Conservation (phyloP, 1,140 invertebrate species). For the Lethocerus indicus region DNA sequence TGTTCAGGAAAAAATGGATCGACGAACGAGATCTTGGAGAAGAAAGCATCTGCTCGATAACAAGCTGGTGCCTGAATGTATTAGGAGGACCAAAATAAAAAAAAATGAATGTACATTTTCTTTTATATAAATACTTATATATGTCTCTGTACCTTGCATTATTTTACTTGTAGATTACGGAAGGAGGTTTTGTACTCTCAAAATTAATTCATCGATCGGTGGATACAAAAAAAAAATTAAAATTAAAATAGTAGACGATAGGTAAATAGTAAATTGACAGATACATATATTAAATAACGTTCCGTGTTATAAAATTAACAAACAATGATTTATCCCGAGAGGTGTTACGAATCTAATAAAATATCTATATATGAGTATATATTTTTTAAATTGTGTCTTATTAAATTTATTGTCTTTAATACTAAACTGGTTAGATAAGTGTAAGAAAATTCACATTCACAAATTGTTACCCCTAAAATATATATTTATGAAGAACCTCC, state of each 20-base stretch:
- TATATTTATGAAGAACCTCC: neutral
- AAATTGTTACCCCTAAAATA: neutral
- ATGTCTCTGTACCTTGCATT: neutral
- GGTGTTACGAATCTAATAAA: no score
- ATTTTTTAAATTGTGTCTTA: neutral
- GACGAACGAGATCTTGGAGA: neutral
- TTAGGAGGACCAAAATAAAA: constrained; percentile 12
- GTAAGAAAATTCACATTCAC: no score
- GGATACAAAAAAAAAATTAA: neutral
- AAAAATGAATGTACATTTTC: neutral
- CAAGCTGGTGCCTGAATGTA: constrained; percentile 11
- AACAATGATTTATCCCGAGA: no score
- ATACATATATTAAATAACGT: no score
- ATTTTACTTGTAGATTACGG: neutral
- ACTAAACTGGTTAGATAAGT: no score
- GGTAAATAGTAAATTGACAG: no score
- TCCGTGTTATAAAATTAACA: no score
- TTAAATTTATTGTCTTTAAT: neutral
- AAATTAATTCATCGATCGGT: neutral
- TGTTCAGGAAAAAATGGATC: constrained; percentile 2
- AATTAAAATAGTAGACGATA: neutral
- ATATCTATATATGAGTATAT: neutral
- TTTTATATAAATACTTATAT: constrained; percentile 6
- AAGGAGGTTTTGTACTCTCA: neutral
- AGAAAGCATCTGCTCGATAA: constrained; percentile 9